Evolutionary conservation across 2,797 vertebrate species (phyloP).

Genomic region (Valencia hispanica): DNA sequence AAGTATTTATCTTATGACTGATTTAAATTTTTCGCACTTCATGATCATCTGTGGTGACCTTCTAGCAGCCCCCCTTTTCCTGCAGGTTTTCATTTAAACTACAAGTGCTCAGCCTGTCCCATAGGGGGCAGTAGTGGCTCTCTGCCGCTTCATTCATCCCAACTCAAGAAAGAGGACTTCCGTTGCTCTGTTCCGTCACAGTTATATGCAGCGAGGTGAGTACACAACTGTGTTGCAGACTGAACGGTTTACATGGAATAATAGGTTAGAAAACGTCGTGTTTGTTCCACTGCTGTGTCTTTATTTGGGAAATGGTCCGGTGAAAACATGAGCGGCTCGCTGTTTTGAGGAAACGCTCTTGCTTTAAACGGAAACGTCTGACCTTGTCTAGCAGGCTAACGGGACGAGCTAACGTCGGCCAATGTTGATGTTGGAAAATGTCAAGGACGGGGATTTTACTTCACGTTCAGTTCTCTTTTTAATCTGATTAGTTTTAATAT

Average conservation of each 20-base stretch:
- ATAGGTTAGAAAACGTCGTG: fast-evolving
- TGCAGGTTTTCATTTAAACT: no score
- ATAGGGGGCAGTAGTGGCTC: constrained; percentile 26
- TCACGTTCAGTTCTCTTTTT: no score
- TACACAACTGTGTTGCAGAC: not conserved
- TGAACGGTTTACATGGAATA: not conserved
- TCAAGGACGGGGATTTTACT: constrained; percentile 18
- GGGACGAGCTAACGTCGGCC: constrained; percentile 30
- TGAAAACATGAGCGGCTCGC: fast-evolving
- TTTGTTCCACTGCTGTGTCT: fast-evolving
- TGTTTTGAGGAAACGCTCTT: not conserved
- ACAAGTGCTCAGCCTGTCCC: constrained; percentile 10
- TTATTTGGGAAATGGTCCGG: fast-evolving
- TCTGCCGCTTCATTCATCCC: fast-evolving
- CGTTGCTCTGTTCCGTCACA: constrained; percentile 39
- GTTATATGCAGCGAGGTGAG: constrained; percentile 63
- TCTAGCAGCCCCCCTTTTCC: not conserved
- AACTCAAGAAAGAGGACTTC: constrained; percentile 50
- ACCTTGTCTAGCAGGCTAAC: constrained; percentile 74
- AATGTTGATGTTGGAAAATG: constrained; percentile 13
- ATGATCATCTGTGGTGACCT: not conserved
- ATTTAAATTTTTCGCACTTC: not conserved
- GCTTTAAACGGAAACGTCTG: constrained; percentile 40
- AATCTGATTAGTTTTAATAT: no score
- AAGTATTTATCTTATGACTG: not conserved